Percentiles rank a stretch among this genome's conserved stretches.
These are phyloP conservation scores for Tragopan temminckii DNA, from an alignment of 2,797 vertebrate genomes.

Conservation along the genomic window DNA sequence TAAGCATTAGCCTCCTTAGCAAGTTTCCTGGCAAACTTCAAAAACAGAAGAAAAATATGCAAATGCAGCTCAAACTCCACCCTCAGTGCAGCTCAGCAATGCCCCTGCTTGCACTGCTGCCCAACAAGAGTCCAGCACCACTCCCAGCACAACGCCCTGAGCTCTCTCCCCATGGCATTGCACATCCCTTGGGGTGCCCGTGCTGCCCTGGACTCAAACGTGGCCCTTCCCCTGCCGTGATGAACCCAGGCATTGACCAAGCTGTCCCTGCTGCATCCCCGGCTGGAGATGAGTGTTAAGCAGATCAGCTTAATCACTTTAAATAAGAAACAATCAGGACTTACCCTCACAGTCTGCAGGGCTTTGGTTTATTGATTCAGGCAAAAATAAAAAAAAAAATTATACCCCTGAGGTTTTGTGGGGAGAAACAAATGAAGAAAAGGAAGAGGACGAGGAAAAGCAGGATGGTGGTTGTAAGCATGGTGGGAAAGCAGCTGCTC, in stretches of 20 bases:
- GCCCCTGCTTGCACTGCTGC: rapidly evolving
- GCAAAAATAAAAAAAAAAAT: conserved; percentile 56
- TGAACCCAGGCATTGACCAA: too few relatives aligned
- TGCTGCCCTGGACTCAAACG: too few relatives aligned
- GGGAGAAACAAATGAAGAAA: not conserved
- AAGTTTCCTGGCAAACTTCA: not conserved
- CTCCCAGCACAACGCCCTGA: not conserved
- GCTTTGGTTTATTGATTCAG: conserved; percentile 67
- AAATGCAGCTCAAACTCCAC: not conserved
- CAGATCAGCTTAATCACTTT: conserved; percentile 18
- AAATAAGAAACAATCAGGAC: conserved; percentile 21
- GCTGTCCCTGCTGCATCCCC: too few relatives aligned
- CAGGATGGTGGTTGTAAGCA: not conserved
- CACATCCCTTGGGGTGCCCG: not conserved
- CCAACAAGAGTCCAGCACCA: rapidly evolving
- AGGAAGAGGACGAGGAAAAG: not conserved
- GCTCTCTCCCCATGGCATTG: not conserved
- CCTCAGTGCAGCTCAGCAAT: rapidly evolving
- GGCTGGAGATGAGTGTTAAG: not conserved
- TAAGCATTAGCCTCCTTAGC: not conserved
- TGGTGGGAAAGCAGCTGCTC: conserved; percentile 16
- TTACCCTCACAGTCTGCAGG: not conserved
- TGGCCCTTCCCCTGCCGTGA: too few relatives aligned
- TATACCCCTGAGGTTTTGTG: conserved; percentile 18
- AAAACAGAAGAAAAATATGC: not conserved